These are phyloP conservation scores for Babyrousa celebensis DNA, from an alignment of 2,797 vertebrate species.

Conservation along the genomic window DNA sequence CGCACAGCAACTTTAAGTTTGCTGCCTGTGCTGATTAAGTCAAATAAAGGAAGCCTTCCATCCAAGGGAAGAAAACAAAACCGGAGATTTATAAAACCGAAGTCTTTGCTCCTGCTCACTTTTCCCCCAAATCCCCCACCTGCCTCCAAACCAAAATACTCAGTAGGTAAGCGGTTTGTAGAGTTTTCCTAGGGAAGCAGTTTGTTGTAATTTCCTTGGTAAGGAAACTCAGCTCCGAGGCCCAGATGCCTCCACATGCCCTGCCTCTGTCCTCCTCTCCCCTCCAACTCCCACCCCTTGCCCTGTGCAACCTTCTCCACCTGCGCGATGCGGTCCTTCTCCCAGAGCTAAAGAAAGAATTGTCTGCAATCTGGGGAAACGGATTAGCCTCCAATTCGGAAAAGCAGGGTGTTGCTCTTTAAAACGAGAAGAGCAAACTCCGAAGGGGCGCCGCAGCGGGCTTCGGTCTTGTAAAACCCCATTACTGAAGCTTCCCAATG, in stretches of 20 bases:
- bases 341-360: conserved; percentile 42
- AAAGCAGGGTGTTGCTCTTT: conserved; percentile 62
- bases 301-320: conserved; percentile 50
- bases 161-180: conserved; percentile 82
- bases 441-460: neutral
- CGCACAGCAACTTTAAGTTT: conserved; percentile 85
- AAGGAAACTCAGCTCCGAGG: conserved; percentile 73
- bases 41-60: conserved; percentile 37
- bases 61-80: conserved; percentile 69
- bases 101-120: neutral
- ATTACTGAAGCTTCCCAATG: conserved; percentile 77
- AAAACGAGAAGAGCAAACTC: conserved; percentile 51
- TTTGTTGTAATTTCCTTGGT: conserved; percentile 87
- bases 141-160: conserved; percentile 61
- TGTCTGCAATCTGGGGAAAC: neutral
- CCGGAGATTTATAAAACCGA: conserved; percentile 84
- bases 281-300: neutral
- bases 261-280: neutral
- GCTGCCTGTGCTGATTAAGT: conserved; percentile 40
- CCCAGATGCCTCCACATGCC: conserved; percentile 78
- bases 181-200: conserved; percentile 87
- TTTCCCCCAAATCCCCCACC: neutral
- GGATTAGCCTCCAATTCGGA: conserved; percentile 39
- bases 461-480: conserved; percentile 35
- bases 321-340: neutral